Evolutionary conservation across 2,888 invertebrate species (phyloP), one percentile per base, ranked within the genome.

Genomic region (Carterocephalus palaemon): DNA sequence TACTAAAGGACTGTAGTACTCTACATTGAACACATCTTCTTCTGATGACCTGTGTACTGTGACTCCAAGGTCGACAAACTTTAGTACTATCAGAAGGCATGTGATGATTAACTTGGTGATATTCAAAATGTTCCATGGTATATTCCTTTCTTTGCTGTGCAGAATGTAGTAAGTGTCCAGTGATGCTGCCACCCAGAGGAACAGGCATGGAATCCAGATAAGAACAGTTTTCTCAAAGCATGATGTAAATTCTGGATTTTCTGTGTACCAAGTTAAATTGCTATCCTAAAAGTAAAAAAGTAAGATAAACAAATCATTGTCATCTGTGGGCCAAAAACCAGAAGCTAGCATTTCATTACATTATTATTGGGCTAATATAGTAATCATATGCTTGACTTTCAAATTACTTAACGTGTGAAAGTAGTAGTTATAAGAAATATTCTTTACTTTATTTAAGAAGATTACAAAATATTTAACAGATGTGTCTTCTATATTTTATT

Each of bases 211-310:
- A 20, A 90, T 80, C 97, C 98, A 99, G 36, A 96, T 88, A 16
- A 98, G 79, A 1, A 94, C 92, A 0, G 98, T 97, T 73, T 93
- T 93, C 80, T 97, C 93, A 77, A 98, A 97, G 78, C 98, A 99
- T 68, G 89, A 89, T 51, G 98, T 95, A 56, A 98, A 89, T 69
- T 95, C 93, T 22, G 97, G 98, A 74, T 92, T 89, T 4, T 90
- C 86, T 9, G 97, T 93, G 65, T 93, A 71, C 96, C 96, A 96
- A 45, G 95, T 91, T 60, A 91, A 67, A 55, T 90, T 89, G 54
- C 79, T 69, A 82, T 96, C 92, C 98, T 98, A 86, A 54, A 89
- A 89, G 57, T 19, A 49, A 48, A 48, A 19, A 29, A 6, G 22
- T n/a, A 2, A 17, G 3, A 13, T 24, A 19, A 26, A 4, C 12